Evolutionary conservation across 2,888 invertebrate species (phyloP), one percentile per base, ranked within the genome.

Genomic region (Sphinx pinastri): DNA sequence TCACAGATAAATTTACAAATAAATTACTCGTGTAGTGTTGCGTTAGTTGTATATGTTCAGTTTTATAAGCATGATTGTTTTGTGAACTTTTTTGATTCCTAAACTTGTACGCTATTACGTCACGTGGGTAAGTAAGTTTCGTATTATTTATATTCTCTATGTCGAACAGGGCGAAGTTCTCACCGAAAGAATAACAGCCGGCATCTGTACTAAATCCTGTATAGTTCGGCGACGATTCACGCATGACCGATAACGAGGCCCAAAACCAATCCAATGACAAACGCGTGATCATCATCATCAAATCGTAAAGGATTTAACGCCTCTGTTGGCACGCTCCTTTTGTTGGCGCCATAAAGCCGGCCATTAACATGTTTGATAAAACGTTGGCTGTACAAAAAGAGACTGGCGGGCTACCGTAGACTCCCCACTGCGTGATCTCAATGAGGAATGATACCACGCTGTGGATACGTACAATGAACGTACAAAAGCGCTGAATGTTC

Each of bases 301-400:
- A 92, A 92, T 93, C 91, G 93, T 92, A 90, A 93, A 92, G 94
- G 94, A 94, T 94, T 94, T 94, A 93, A 94, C 94, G 94, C 94
- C 92, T 94, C 91, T 84, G 90, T 93, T 94, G 88, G 91, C 94
- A 92, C 92, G 89, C 92, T 94, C 88, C 92, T 90, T 93, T 93
- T 94, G 93, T 94, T 91, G 90, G 86, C 79, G 84, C 83, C 86
- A 93, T 92, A 93, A 93, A 90, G 92, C 91, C 90, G 90, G 84
- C 92, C 93, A 94, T 93, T 93, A 93, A 90, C 89, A 90, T 93
- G 93, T 93, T 94, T 93, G 93, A 92, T 94, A 92, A 90, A 91
- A 93, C 85, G 91, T 86, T 90, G 89, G 87, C 78, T 83, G 87
- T 85, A 93, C 89, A 94, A 93, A 92, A 93, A 93, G 91, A 92